Conservation (phyloP, 2,797 vertebrate genomes). For the Sebastes itinus region DNA sequence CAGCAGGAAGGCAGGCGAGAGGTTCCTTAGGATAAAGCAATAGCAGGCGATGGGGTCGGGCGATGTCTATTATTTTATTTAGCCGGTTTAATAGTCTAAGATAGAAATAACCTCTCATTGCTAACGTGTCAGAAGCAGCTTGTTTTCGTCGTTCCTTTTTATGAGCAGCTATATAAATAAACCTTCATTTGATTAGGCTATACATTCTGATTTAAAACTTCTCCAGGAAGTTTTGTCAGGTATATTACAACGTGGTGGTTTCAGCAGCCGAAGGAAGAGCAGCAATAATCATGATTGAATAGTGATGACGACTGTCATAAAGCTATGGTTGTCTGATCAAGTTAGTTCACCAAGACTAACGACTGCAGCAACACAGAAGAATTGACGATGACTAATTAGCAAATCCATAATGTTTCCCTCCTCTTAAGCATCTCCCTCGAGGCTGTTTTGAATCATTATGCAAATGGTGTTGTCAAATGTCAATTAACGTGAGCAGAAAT, state of each 20-base stretch:
- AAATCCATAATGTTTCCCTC: constrained; percentile 83
- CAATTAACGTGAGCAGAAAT: constrained; percentile 81
- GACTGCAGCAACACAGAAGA: constrained; percentile 73
- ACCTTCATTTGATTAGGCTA: constrained; percentile 9
- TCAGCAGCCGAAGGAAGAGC: constrained; percentile 51
- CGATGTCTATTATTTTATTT: no score
- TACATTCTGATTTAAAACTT: constrained; percentile 55
- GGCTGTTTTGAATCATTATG: constrained; percentile 84
- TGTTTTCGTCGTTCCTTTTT: not conserved
- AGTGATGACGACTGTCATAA: constrained; percentile 78
- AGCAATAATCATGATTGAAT: constrained; percentile 78
- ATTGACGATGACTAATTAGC: constrained; percentile 83
- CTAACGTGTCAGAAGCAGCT: not conserved
- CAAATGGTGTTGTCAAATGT: constrained; percentile 85
- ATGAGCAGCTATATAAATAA: constrained; percentile 18
- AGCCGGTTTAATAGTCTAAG: no score
- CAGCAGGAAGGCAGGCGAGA: no score
- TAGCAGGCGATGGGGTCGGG: no score
- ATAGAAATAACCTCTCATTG: not conserved
- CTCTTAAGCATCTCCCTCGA: constrained; percentile 79
- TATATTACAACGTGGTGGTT: constrained; percentile 58
- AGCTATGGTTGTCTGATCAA: constrained; percentile 82
- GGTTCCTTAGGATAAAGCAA: no score
- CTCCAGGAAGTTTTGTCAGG: constrained; percentile 40
- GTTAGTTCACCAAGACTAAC: constrained; percentile 81